Conservation (phyloP, 1,140 invertebrate genomes). For the Cotesia chilonis region DNA sequence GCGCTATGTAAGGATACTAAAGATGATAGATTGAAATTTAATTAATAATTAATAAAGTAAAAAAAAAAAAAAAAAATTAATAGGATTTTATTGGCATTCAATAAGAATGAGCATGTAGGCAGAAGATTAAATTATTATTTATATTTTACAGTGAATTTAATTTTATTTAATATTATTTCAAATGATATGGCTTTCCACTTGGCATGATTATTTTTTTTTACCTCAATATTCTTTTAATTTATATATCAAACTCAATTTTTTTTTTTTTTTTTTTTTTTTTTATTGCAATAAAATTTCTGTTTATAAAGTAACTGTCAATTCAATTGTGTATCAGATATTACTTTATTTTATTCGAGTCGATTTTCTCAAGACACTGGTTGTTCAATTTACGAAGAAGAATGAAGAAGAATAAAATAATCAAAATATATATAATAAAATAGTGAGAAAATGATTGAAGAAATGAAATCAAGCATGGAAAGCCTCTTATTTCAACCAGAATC, state of each 20-base stretch:
- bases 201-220: slow-evolving; percentile 53
- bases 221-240: slow-evolving; percentile 40
- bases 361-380: slow-evolving; percentile 1
- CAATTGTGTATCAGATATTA: slow-evolving; percentile 25
- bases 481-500: slow-evolving; percentile 27
- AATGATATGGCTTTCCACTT: slow-evolving; percentile 60
- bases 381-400: slow-evolving; percentile 10
- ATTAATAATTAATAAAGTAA: slow-evolving; percentile 10
- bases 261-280: slow-evolving; percentile 37
- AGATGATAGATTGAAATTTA: slow-evolving; percentile 21
- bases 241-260: slow-evolving; percentile 26
- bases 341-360: slow-evolving; percentile 29
- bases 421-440: slow-evolving; percentile 23
- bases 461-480: slow-evolving; percentile 34
- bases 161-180: slow-evolving; percentile 27
- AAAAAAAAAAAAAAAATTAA: slow-evolving; percentile 12
- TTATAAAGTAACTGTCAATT: slow-evolving; percentile 8
- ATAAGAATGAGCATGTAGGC: slow-evolving; percentile 61
- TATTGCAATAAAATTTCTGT: slow-evolving; percentile 15
- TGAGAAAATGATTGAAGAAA: slow-evolving; percentile 3
- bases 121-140: slow-evolving; percentile 26
- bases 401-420: slow-evolving; percentile 21
- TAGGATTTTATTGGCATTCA: slow-evolving; percentile 45
- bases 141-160: no score
- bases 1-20: slow-evolving; percentile 61